These are phyloP conservation scores for Cichladusa arquata DNA, from an alignment of 2,113 vertebrate genomes.

Conservation along the genomic window DNA sequence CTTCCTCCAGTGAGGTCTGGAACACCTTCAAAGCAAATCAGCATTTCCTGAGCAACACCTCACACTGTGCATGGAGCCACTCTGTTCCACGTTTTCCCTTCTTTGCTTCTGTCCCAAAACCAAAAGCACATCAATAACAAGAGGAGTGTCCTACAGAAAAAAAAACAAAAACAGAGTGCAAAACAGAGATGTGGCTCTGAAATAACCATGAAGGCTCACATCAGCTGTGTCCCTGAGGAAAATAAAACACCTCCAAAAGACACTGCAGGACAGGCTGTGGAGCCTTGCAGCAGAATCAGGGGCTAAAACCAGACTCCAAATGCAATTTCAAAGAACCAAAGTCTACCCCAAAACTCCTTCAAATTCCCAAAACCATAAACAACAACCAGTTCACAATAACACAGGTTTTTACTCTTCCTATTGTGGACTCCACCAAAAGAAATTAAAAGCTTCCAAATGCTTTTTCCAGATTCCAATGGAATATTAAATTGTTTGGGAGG, in stretches of 20 bases:
- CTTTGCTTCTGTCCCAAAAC: not conserved
- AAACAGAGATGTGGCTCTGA: accelerated
- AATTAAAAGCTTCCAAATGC: slow-evolving; percentile 26
- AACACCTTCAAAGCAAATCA: not conserved
- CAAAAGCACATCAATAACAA: accelerated
- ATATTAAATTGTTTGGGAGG: slow-evolving; percentile 9
- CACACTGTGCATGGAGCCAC: not conserved
- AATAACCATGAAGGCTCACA: not conserved
- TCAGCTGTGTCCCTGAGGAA: not conserved
- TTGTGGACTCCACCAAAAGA: not conserved
- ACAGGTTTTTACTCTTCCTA: not conserved
- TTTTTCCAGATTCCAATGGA: slow-evolving; percentile 6
- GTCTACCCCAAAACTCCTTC: not conserved
- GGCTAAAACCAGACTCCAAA: not conserved
- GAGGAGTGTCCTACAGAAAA: no score
- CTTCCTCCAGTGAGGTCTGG: not conserved
- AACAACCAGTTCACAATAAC: not conserved
- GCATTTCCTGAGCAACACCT: not conserved
- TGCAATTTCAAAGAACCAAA: not conserved
- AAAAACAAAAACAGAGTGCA: not conserved
- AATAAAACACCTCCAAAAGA: not conserved
- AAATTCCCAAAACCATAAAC: not conserved
- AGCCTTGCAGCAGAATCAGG: not conserved
- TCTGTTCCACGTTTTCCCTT: not conserved
- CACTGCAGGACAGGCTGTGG: accelerated